phyloP scores from a whole-genome alignment of 2,797 vertebrate genomes.

The Takifugu ocellatus region DNA sequence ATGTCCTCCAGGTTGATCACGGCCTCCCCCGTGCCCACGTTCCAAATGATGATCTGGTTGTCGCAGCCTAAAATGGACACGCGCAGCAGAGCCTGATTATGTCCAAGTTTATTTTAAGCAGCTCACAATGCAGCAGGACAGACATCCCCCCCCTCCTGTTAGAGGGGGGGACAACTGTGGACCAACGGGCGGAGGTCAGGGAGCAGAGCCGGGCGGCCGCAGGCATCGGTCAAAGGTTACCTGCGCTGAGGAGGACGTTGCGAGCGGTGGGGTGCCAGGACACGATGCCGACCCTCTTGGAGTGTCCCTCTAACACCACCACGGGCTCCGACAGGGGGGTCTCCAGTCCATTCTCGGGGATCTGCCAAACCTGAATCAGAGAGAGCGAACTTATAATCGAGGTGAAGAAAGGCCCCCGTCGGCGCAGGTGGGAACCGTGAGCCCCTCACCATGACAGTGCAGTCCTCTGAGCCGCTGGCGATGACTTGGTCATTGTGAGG shows the following conservation, averaged over 20 bases:
- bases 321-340: slow-evolving; percentile 87
- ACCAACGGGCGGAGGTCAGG: too few relatives aligned
- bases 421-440: not conserved
- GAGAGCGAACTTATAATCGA: too few relatives aligned
- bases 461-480: slow-evolving; percentile 96
- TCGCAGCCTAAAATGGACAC: slow-evolving; percentile 83
- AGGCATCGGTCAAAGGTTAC: slow-evolving; percentile 59
- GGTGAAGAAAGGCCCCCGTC: not conserved
- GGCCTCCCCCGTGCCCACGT: slow-evolving; percentile 91
- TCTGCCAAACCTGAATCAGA: slow-evolving; percentile 90
- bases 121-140: slow-evolving; percentile 22
- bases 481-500: slow-evolving; percentile 95
- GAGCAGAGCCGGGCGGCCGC: not conserved
- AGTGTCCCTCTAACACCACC: slow-evolving; percentile 94
- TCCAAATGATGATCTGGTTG: slow-evolving; percentile 94
- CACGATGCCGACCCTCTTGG: slow-evolving; percentile 95
- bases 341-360: slow-evolving; percentile 91
- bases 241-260: slow-evolving; percentile 95
- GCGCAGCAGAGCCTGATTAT: slow-evolving; percentile 17
- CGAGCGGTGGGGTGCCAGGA: slow-evolving; percentile 95
- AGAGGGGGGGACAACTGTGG: not conserved
- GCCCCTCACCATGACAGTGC: slow-evolving; percentile 88
- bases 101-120: slow-evolving; percentile 44
- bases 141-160: slow-evolving; percentile 17
- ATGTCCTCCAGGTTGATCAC: slow-evolving; percentile 92